Percentiles rank a stretch among this genome's conserved stretches.
Conservation (phyloP, 2,113 vertebrate species). For the Myiozetetes cayanensis region DNA sequence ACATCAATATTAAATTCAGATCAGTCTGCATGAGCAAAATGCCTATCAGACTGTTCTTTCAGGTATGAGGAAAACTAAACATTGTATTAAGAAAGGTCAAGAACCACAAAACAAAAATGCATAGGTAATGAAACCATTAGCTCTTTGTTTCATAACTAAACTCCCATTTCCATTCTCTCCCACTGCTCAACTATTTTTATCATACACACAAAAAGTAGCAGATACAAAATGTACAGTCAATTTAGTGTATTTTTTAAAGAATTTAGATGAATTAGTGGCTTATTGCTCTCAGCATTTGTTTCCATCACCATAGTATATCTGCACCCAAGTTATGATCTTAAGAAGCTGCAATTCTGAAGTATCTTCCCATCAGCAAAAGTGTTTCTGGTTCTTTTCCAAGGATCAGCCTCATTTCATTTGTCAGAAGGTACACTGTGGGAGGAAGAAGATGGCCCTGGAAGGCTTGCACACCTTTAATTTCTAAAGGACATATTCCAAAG, state of each 20-base stretch:
- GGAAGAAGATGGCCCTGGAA: neutral
- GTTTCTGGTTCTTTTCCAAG: neutral
- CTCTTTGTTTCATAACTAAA: neutral
- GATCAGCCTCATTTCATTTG: neutral
- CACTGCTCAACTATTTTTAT: neutral
- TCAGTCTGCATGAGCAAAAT: neutral
- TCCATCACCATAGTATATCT: neutral
- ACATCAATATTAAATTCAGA: neutral
- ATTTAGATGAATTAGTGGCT: neutral
- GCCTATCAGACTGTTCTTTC: neutral
- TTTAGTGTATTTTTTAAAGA: neutral
- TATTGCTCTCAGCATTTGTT: neutral
- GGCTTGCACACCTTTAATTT: neutral
- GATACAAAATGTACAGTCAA: neutral
- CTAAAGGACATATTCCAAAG: neutral
- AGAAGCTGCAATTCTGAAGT: neutral
- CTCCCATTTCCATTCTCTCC: neutral
- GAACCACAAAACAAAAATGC: neutral
- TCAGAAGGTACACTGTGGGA: neutral
- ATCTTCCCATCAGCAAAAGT: neutral
- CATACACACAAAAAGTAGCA: neutral
- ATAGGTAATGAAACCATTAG: neutral
- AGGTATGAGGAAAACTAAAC: neutral
- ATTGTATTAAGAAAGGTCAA: neutral
- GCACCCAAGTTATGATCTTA: neutral